Evolutionary conservation across 2,888 invertebrate species (phyloP).

Genomic region (Harpagoxenus sublaevis): DNA sequence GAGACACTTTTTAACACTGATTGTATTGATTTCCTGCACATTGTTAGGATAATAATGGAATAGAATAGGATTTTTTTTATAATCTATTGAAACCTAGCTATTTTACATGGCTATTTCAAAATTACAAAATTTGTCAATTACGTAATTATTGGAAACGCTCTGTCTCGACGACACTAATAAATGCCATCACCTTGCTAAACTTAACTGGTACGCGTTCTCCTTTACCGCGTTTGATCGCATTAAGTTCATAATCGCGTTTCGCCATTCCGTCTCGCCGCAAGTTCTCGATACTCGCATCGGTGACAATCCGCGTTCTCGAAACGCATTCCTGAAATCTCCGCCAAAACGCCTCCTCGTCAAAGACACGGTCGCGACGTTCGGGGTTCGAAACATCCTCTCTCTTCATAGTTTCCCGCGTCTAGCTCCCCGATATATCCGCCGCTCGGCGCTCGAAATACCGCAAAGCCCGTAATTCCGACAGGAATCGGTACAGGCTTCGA

Average conservation of each 20-base stretch:
- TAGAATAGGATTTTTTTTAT: not conserved
- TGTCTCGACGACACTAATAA: not conserved
- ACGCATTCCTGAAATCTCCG: conserved; percentile 41
- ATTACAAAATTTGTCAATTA: not conserved
- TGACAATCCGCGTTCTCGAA: conserved; percentile 21
- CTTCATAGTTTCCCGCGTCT: conserved; percentile 34
- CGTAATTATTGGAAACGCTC: not conserved
- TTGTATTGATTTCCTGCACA: not conserved
- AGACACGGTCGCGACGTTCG: conserved; percentile 18
- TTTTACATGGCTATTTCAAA: not conserved
- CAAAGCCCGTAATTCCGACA: conserved; percentile 56
- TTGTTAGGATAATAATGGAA: not conserved
- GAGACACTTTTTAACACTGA: not conserved
- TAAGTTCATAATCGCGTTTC: conserved; percentile 37
- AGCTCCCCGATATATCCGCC: not conserved
- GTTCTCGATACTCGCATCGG: conserved; percentile 29
- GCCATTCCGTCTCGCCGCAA: conserved; percentile 11
- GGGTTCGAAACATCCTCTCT: conserved; percentile 3
- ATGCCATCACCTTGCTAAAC: not conserved
- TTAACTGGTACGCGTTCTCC: conserved; percentile 3
- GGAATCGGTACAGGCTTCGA: conserved; percentile 22
- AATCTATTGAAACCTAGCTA: not conserved
- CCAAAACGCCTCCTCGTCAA: conserved; percentile 18
- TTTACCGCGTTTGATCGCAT: not conserved
- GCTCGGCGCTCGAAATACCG: conserved; percentile 19